Evolutionary conservation across 35 echinoderm and acorn worm genomes (phyloP).

Genomic region (Apostichopus japonicus): DNA sequence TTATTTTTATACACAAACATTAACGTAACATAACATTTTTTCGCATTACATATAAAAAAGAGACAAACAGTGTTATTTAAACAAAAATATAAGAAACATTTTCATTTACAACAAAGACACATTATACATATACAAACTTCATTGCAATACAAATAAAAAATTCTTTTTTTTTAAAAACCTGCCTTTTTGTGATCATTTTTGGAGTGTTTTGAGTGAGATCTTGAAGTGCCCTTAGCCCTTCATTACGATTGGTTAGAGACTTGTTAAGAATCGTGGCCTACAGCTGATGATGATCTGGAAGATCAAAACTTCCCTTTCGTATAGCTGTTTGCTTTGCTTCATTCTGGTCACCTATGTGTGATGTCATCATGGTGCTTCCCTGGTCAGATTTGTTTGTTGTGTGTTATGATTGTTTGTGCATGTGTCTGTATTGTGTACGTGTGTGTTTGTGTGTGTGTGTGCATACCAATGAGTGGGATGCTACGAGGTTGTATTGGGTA

Average conservation of each 20-base stretch:
- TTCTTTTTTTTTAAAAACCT: background rate
- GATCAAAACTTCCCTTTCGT: background rate
- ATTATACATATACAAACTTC: background rate
- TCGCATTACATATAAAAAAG: background rate
- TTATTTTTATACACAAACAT: slow-evolving; percentile 1
- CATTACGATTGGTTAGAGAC: background rate
- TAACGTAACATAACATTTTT: background rate
- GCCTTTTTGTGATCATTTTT: background rate
- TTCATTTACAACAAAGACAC: background rate
- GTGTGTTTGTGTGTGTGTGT: background rate
- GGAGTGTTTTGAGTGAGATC: background rate
- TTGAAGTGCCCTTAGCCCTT: background rate
- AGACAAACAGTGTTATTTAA: background rate
- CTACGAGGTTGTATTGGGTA: background rate
- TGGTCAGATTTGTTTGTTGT: background rate
- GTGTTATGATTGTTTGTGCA: background rate
- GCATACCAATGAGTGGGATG: background rate
- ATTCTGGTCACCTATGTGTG: background rate
- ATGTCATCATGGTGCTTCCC: slow-evolving; percentile 13
- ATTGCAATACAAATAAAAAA: background rate
- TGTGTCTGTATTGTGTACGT: background rate
- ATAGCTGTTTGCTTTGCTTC: background rate
- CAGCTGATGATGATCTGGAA: background rate
- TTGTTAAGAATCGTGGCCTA: background rate
- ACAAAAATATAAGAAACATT: background rate